Evolutionary conservation across 2,113 vertebrate species (phyloP).

Genomic region (Forbesichthys agassizii): DNA sequence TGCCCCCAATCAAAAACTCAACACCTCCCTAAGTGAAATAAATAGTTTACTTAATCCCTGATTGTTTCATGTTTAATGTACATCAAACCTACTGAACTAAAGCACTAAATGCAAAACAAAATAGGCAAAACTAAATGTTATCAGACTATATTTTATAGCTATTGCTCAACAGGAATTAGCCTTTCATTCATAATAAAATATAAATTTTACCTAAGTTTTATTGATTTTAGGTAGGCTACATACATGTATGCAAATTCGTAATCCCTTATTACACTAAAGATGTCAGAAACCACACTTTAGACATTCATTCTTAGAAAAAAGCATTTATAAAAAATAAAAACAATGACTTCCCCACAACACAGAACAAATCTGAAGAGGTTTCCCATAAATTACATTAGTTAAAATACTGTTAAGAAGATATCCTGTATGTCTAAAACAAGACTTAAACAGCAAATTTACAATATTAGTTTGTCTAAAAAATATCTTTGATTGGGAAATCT

Average conservation of each 20-base stretch:
- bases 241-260: not conserved
- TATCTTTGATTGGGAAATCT: not conserved
- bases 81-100: no score
- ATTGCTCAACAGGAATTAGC: no score
- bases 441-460: not conserved
- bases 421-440: not conserved
- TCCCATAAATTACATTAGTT: constrained; percentile 28
- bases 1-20: no score
- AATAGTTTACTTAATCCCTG: no score
- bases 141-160: no score
- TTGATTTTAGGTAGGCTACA: not conserved
- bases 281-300: constrained; percentile 24
- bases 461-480: not conserved
- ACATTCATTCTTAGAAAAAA: constrained; percentile 50
- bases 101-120: no score
- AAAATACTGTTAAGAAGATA: constrained; percentile 11
- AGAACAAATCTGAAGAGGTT: constrained; percentile 10
- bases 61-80: no score
- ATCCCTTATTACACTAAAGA: not conserved
- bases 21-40: no score
- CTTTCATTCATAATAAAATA: no score
- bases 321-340: constrained; percentile 59
- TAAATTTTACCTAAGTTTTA: no score
- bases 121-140: not conserved
- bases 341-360: constrained; percentile 26